Conservation (phyloP, 2,797 vertebrate species). For the Sebastes diaconus region DNA sequence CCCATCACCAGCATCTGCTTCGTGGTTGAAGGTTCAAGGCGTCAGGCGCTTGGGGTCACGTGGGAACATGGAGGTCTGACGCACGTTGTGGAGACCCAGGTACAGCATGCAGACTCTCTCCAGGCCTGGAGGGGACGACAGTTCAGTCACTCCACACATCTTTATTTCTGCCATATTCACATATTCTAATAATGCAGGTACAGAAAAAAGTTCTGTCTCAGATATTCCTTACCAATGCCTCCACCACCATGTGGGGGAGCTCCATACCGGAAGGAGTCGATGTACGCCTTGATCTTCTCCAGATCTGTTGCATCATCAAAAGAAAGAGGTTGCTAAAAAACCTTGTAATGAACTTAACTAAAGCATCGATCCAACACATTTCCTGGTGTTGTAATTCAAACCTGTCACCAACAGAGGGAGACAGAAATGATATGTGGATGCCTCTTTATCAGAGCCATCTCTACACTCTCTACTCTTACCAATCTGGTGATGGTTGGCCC, state of each 20-base stretch:
- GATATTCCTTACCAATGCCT: constrained; percentile 90
- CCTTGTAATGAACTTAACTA: neutral
- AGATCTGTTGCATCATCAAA: constrained; percentile 84
- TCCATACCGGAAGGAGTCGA: constrained; percentile 97
- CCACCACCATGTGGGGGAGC: constrained; percentile 97
- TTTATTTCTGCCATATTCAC: neutral
- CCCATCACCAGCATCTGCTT: constrained; percentile 24
- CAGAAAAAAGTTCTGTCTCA: neutral
- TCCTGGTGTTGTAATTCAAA: neutral
- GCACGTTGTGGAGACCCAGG: constrained; percentile 94
- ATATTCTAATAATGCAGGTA: neutral
- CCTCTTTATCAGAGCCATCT: neutral
- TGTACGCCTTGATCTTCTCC: constrained; percentile 98
- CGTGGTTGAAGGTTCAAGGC: constrained; percentile 77
- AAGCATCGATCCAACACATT: neutral
- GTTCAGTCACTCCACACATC: neutral
- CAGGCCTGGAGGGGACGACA: constrained; percentile 82
- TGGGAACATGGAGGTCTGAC: constrained; percentile 99
- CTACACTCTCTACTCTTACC: constrained; percentile 69
- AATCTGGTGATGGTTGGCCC: constrained; percentile 92
- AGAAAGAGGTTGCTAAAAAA: neutral
- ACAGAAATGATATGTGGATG: neutral
- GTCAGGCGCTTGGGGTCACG: constrained; percentile 98
- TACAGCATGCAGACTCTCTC: constrained; percentile 99
- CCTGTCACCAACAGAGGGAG: constrained; percentile 49